Percentiles rank a stretch among this genome's conserved stretches.
phyloP scores from a whole-genome alignment of 1,140 invertebrate species.

The Cydia strobilella region DNA sequence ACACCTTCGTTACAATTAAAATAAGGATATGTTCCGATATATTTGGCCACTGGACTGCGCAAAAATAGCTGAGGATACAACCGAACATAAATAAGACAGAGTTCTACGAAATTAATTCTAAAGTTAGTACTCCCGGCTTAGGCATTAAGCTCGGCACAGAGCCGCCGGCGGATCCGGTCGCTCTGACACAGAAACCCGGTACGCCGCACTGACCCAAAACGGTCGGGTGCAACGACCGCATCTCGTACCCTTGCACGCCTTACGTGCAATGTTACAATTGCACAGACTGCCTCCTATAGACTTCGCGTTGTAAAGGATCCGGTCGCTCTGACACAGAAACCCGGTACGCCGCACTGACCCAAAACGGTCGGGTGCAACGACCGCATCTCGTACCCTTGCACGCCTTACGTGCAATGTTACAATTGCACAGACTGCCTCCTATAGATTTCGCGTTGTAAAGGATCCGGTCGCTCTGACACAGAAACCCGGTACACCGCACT shows the following conservation, averaged over 20 bases:
- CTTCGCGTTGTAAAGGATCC: background rate
- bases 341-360: slow-evolving; percentile 41
- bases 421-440: background rate
- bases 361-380: slow-evolving; percentile 34
- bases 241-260: slow-evolving; percentile 6
- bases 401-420: background rate
- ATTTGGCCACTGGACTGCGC: too few species aligned
- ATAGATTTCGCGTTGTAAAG: background rate
- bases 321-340: slow-evolving; percentile 65
- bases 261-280: slow-evolving; percentile 14
- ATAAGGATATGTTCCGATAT: too few species aligned
- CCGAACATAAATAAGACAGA: too few species aligned
- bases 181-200: slow-evolving; percentile 66
- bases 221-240: slow-evolving; percentile 34
- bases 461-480: slow-evolving; percentile 55
- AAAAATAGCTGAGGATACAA: too few species aligned
- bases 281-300: background rate
- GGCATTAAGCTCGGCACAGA: slow-evolving; percentile 36
- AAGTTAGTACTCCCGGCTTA: background rate
- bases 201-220: slow-evolving; percentile 35
- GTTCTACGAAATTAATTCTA: background rate
- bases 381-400: background rate
- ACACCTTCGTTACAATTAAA: too few species aligned
- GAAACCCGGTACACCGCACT: slow-evolving; percentile 53
- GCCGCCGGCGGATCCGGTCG: slow-evolving; percentile 50